Evolutionary conservation across 2,888 invertebrate genomes (phyloP).

Genomic region (Tenthredo amoena): DNA sequence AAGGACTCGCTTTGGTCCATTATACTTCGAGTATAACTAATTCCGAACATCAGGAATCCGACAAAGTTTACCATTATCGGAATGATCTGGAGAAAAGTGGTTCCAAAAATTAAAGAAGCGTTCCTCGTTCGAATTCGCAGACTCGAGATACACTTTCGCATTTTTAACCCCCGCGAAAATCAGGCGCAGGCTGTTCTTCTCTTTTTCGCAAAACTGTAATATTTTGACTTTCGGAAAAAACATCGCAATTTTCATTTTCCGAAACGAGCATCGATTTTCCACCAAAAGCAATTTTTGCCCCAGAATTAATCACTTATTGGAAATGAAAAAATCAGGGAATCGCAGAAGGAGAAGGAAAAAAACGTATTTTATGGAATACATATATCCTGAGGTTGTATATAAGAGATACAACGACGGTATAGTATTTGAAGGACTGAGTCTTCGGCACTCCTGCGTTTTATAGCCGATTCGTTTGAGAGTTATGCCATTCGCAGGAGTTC

Average conservation of each 20-base stretch:
- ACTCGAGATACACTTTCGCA: background rate
- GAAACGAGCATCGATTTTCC: too few species aligned
- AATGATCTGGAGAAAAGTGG: background rate
- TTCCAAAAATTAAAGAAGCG: background rate
- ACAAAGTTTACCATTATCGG: background rate
- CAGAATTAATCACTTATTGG: background rate
- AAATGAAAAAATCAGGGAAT: background rate
- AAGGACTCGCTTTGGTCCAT: background rate
- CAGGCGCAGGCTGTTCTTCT: background rate
- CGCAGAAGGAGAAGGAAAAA: background rate
- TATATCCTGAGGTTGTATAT: background rate
- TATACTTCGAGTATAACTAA: background rate
- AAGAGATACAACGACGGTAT: background rate
- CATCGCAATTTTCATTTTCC: too few species aligned
- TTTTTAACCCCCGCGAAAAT: background rate
- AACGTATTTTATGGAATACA: background rate
- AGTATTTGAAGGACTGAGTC: constrained; percentile 32
- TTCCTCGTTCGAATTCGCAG: background rate
- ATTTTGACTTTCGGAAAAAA: too few species aligned
- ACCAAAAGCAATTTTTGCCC: background rate
- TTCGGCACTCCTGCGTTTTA: constrained; percentile 40
- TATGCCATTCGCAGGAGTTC: constrained; percentile 41
- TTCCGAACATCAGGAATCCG: background rate
- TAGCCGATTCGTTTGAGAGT: constrained; percentile 40
- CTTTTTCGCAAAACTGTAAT: background rate